Base-by-base conservation (phyloP, 2,113 vertebrate species). In the Sinosuthora webbiana region DNA sequence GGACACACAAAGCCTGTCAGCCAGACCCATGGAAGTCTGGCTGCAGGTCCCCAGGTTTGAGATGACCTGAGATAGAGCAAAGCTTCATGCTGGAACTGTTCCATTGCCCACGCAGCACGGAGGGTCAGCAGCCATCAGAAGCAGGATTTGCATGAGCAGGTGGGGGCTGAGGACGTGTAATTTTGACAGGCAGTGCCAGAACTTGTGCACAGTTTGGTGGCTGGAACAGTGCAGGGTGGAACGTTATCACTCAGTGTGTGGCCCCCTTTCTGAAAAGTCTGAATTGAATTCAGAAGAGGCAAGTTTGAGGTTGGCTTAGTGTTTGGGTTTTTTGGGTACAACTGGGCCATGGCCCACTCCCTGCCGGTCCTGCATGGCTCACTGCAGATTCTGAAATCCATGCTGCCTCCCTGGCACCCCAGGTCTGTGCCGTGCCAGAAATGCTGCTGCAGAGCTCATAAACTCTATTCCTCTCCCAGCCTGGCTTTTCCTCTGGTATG, bases 161-260 rank as follows among this genome's bases (percentile, higher is more conserved):
- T 33, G 60, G 52, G 47, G 52, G 44, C 47, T 15, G 50, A 55
- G 37, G 49, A 44, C 5, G 18, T 5, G 21, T 2, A 10, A 21
- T 28, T 84, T 4, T 9, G 52, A 5, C 8, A 42, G 69, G 10
- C 74, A n/a, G 39, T 6, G 13, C 7, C 41, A 71, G 74, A 65
- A 45, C 42, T 49, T 8, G 7, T 5, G 50, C 53, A n/a, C 33
- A 62, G n/a, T 20, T 59, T 37, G 41, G 41, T 44, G 49, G 17
- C 8, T 41, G 57, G 37, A 28, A 33, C 19, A 45, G n/a, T 0
- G 14, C 15, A 37, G 53, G 28, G 23, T 47, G 39, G 41, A 52
- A 69, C 53, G 10, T 9, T 1, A n/a, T 27, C 30, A 21, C 59
- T 27, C 7, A 11, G 21, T 0, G 0, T 1, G n/a, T 1, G 6